Evolutionary conservation across 1,140 invertebrate genomes (phyloP).

Genomic region (Drosophila malerkotliana): DNA sequence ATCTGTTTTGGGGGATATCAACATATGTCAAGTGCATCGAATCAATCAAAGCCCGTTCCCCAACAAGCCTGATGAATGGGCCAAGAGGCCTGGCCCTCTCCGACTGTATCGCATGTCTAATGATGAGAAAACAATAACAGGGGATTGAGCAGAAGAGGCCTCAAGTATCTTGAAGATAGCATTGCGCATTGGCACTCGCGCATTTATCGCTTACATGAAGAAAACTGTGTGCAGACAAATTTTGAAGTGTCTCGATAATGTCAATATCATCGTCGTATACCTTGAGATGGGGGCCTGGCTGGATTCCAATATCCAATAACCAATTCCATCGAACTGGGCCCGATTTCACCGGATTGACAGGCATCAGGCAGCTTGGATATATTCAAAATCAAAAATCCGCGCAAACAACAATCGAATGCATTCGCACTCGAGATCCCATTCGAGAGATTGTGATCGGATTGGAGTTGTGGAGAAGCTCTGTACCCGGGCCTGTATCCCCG

Average conservation of each 20-base stretch:
- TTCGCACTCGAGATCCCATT: conserved; percentile 68
- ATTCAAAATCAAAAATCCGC: conserved; percentile 67
- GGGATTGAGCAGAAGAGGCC: conserved; percentile 1
- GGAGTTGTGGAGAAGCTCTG: conserved; percentile 21
- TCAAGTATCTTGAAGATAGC: conserved; percentile 35
- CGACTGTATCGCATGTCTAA: conserved; percentile 30
- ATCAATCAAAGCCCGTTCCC: conserved; percentile 61
- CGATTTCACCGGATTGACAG: conserved; percentile 74
- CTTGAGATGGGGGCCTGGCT: conserved; percentile 26
- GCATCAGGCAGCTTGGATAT: conserved; percentile 33
- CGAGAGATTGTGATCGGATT: conserved; percentile 45
- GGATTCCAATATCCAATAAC: conserved; percentile 27
- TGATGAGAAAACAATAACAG: conserved; percentile 55
- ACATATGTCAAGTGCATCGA: conserved; percentile 54
- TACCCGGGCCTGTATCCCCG: conserved; percentile 6
- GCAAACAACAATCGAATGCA: conserved; percentile 72
- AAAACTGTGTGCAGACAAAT: conserved; percentile 37
- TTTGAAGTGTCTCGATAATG: conserved; percentile 80
- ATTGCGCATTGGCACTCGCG: conserved; percentile 72
- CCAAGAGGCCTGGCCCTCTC: conserved; percentile 10
- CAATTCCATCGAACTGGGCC: conserved; percentile 72
- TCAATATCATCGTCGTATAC: conserved; percentile 74
- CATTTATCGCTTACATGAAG: conserved; percentile 65
- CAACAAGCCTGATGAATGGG: conserved; percentile 38
- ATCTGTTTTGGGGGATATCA: conserved; percentile 11